Evolutionary conservation across 2,113 vertebrate species (phyloP).

Genomic region (Microtus richardsoni): DNA sequence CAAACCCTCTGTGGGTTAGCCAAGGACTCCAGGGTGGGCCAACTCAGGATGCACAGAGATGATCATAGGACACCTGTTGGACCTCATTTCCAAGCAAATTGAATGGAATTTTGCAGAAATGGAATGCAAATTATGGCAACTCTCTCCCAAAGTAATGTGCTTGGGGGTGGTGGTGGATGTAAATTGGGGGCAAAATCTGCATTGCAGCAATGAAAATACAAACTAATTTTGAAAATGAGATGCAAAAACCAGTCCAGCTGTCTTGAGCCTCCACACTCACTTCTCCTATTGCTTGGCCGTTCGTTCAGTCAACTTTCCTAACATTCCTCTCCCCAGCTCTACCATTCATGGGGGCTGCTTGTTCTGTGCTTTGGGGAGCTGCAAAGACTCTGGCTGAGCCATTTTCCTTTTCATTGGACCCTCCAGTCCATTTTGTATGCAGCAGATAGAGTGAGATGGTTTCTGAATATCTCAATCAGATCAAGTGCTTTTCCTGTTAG

Average conservation of each 20-base stretch:
- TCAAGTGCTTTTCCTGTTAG: neutral
- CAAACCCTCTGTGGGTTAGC: neutral
- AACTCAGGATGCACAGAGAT: neutral
- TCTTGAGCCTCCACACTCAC: neutral
- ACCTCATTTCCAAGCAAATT: neutral
- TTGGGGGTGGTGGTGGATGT: neutral
- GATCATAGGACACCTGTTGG: neutral
- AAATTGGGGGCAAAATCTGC: slow-evolving; percentile 34
- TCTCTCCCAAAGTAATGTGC: neutral
- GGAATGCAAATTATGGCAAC: neutral
- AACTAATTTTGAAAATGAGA: slow-evolving; percentile 48
- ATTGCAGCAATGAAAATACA: slow-evolving; percentile 38
- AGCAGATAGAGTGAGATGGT: neutral
- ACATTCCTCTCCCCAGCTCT: neutral
- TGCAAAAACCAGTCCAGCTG: neutral
- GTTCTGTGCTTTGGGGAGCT: neutral
- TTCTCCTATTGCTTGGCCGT: neutral
- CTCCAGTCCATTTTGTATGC: neutral
- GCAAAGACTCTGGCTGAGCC: neutral
- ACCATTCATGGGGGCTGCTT: too few relatives aligned
- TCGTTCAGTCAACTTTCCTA: neutral
- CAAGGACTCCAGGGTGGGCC: neutral
- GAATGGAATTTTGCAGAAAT: slow-evolving; percentile 29
- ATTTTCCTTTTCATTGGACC: neutral
- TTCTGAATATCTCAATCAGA: neutral